Evolutionary conservation across 2,888 invertebrate species (phyloP).

Genomic region (Apotomis betuletana): DNA sequence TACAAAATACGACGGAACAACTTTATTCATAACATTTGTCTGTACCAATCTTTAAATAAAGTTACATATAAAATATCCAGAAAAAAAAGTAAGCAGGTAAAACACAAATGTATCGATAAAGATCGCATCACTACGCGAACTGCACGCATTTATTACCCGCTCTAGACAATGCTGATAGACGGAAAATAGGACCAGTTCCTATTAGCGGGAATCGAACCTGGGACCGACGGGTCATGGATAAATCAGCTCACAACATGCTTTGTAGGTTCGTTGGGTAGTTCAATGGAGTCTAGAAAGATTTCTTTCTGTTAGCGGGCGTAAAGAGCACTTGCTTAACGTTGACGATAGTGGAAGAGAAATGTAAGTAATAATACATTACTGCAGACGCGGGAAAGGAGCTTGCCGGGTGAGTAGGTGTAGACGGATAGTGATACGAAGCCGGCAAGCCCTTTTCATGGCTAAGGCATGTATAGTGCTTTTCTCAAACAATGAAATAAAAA

Average conservation of each 20-base stretch:
- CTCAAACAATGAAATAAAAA: too few species aligned
- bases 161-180: slow-evolving; percentile 26
- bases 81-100: not conserved
- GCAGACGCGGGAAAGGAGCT: too few species aligned
- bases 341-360: too few species aligned
- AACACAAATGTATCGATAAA: not conserved
- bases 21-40: not conserved
- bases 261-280: slow-evolving; percentile 2
- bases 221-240: slow-evolving; percentile 4
- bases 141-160: slow-evolving; percentile 20
- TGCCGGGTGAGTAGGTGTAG: too few species aligned
- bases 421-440: too few species aligned
- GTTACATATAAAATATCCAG: too few species aligned
- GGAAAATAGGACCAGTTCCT: slow-evolving; percentile 20
- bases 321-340: too few species aligned
- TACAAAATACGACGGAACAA: too few species aligned
- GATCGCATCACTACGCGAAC: slow-evolving; percentile 6
- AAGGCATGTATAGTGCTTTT: too few species aligned
- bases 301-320: not conserved
- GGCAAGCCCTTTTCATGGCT: too few species aligned
- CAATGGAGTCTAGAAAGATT: not conserved
- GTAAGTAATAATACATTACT: too few species aligned
- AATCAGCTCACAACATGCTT: slow-evolving; percentile 7
- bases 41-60: not conserved
- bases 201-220: slow-evolving; percentile 25